Base-by-base conservation (phyloP, 2,888 invertebrate species). In the Tethea ocularis region DNA sequence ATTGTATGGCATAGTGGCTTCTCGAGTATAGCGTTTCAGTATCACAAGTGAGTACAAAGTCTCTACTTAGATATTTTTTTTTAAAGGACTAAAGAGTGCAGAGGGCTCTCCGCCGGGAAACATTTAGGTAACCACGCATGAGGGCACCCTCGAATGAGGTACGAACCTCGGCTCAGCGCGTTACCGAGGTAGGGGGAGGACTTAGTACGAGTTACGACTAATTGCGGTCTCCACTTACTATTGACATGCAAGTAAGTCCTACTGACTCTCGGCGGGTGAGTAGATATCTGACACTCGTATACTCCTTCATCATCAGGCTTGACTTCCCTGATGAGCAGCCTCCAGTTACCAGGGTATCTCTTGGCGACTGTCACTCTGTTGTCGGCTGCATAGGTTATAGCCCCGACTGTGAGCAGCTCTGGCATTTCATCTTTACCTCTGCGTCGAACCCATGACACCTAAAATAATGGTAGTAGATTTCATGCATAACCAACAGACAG, bases 391-490 rank as follows among this genome's bases (percentile, higher is more conserved):
- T 96, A 96, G 0, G 95, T 95, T n/a, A 94, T 93, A 0, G 94
- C 91, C 3, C 96, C 96, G 0, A 96, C 95, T 13, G 96, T 96
- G 20, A 96, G 91, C 10, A 96, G 91, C 73, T 95, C 95, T 56
- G 95, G 95, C 82, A 96, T 95, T 51, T 91, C 89, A 56, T 91
- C 92, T 73, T 86, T 88, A 7, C 89, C 91, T 81, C 94, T 93
- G 63, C 96, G 94, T 11, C 96, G 90, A 5, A 96, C 95, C 96
- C 96, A 96, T 24, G 96, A 96, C n/a, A 95, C 95, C 95, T 95
- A 72, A 0, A 26, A 15, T 8, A 46, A 46, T 7, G 6, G 41
- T 17, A 10, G 33, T 13, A 36, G 13, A 13, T 1, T 36, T 36
- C 36, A 36, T 15, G 36, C 15, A 10, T 29, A 24, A 24, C 24